A percentile compares a stretch with the other conserved stretches of the same genome.
Conservation (phyloP, 2,797 vertebrate genomes). For the Menidia menidia region DNA sequence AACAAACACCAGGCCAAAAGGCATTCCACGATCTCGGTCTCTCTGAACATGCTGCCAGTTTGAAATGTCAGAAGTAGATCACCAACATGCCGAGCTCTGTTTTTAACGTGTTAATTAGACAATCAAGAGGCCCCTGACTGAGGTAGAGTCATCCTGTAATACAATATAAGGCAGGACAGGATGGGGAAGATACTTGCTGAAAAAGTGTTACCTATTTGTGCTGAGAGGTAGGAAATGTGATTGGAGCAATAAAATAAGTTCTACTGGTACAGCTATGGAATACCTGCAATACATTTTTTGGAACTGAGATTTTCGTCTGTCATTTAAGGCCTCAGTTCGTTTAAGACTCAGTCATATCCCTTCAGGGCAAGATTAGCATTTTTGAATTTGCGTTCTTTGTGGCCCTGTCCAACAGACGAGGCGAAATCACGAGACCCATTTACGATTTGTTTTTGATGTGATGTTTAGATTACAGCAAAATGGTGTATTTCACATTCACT, state of each 20-base stretch:
- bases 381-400: not conserved
- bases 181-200: not conserved
- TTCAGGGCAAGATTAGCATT: constrained; percentile 31
- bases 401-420: not conserved
- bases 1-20: not conserved
- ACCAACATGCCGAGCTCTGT: constrained; percentile 43
- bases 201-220: not conserved
- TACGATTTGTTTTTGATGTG: no score
- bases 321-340: not conserved
- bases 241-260: not conserved
- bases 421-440: not conserved
- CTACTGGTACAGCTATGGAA: constrained; percentile 2
- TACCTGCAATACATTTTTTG: not conserved
- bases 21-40: not conserved
- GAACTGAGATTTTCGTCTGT: not conserved
- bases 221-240: not conserved
- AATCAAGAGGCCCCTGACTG: constrained; percentile 32
- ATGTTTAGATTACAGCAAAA: no score
- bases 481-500: not conserved
- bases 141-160: constrained; percentile 6
- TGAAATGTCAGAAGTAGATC: constrained; percentile 49
- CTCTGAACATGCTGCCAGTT: not conserved
- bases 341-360: not conserved
- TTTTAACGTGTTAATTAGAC: constrained; percentile 65
- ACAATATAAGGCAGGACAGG: no score